phyloP scores from a whole-genome alignment of 23 tunicate species.

The Trididemnum nubilum region DNA sequence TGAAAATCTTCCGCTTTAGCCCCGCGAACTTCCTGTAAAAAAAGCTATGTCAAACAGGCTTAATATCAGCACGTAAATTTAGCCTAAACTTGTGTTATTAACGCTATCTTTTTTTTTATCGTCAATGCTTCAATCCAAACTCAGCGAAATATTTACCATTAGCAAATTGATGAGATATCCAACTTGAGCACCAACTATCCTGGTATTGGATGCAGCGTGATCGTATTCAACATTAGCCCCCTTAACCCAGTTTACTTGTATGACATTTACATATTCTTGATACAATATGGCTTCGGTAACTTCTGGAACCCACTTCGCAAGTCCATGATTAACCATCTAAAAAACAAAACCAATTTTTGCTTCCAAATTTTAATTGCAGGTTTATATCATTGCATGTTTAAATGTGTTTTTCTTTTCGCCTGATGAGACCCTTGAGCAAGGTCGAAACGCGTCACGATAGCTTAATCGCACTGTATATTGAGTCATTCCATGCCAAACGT shows the following conservation, averaged over 20 bases:
- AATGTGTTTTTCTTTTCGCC: too few species aligned
- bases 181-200: constrained; percentile 83
- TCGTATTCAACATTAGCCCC: constrained; percentile 84
- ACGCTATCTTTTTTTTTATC: too few species aligned
- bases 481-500: too few species aligned
- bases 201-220: constrained; percentile 77
- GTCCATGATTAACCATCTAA: constrained; percentile 33
- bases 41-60: too few species aligned
- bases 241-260: constrained; percentile 73
- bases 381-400: too few species aligned
- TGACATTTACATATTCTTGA: constrained; percentile 87
- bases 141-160: constrained; percentile 70
- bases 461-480: too few species aligned
- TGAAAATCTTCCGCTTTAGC: constrained; percentile 69
- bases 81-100: too few species aligned
- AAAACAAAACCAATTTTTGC: background rate
- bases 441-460: too few species aligned
- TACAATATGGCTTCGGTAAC: constrained; percentile 67
- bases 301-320: constrained; percentile 81
- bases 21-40: constrained; percentile 42
- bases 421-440: too few species aligned
- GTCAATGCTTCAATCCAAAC: too few species aligned
- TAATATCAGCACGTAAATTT: too few species aligned
- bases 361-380: too few species aligned
- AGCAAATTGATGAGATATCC: constrained; percentile 60